These are phyloP conservation scores for Meandrusa payeni DNA, from an alignment of 2,888 invertebrate species.

Conservation along the genomic window DNA sequence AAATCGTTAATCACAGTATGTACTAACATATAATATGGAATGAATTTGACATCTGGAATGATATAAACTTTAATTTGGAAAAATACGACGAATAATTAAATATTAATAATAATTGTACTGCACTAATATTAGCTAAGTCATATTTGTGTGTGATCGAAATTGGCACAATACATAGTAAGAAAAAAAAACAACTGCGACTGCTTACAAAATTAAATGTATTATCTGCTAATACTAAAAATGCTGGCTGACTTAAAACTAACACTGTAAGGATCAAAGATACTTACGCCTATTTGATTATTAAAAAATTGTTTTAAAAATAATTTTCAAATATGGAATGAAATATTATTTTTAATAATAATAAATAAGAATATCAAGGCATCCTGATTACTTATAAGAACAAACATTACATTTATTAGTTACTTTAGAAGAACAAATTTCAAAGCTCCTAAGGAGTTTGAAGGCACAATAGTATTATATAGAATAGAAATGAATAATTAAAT, in stretches of 20 bases:
- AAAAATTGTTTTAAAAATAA: constrained; percentile 39
- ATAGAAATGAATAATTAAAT: constrained; percentile 39
- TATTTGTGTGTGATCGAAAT: constrained; percentile 34
- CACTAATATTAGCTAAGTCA: constrained; percentile 34
- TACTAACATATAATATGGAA: constrained; percentile 64
- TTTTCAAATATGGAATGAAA: constrained; percentile 53
- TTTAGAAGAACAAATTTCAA: constrained; percentile 38
- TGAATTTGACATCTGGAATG: no score
- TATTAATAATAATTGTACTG: constrained; percentile 52
- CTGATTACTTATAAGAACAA: constrained; percentile 40
- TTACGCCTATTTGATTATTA: constrained; percentile 30
- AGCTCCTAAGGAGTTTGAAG: constrained; percentile 49
- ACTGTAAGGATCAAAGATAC: constrained; percentile 31
- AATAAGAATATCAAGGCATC: constrained; percentile 43
- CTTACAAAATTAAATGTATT: constrained; percentile 9
- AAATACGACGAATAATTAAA: constrained; percentile 43
- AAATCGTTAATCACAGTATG: constrained; percentile 70
- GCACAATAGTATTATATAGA: constrained; percentile 44
- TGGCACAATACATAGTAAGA: constrained; percentile 42
- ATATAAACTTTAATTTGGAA: constrained; percentile 34
- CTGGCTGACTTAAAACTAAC: constrained; percentile 27
- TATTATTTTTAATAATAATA: constrained; percentile 39
- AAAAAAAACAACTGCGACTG: constrained; percentile 15
- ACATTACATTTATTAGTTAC: constrained; percentile 38
- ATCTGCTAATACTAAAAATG: constrained; percentile 25